A percentile compares a stretch with the other conserved stretches of the same genome.
Evolutionary conservation across 2,888 invertebrate genomes (phyloP).

Genomic region (Hypsopygia costalis): DNA sequence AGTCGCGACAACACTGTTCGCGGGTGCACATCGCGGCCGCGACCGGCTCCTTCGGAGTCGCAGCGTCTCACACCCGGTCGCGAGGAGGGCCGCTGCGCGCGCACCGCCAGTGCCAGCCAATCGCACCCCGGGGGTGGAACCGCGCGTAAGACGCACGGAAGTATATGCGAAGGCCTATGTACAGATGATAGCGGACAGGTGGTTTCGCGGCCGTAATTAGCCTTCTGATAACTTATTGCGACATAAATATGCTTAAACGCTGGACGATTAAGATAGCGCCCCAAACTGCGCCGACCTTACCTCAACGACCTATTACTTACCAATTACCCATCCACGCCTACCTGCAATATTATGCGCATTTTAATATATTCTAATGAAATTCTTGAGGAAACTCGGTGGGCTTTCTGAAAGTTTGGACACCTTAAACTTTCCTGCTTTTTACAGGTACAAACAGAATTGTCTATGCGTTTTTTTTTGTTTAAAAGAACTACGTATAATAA

Average conservation of each 20-base stretch:
- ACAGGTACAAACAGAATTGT: conserved; percentile 5
- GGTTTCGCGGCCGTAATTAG: conserved; percentile 78
- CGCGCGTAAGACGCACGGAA: conserved; percentile 77
- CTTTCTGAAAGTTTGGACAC: conserved; percentile 11
- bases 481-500: no score
- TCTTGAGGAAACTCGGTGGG: conserved; percentile 29
- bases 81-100: conserved; percentile 77
- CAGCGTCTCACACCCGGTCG: conserved; percentile 55
- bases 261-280: conserved; percentile 68
- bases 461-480: no score
- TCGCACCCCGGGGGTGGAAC: conserved; percentile 67
- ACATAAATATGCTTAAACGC: conserved; percentile 71
- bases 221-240: conserved; percentile 75
- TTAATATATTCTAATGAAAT: conserved; percentile 38
- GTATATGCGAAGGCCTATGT: conserved; percentile 81
- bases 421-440: conserved; percentile 9
- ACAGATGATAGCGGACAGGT: conserved; percentile 79
- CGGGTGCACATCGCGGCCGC: conserved; percentile 60
- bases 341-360: conserved; percentile 41
- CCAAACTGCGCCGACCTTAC: conserved; percentile 43
- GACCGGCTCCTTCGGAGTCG: conserved; percentile 65
- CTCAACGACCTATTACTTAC: conserved; percentile 38
- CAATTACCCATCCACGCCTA: conserved; percentile 33
- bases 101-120: conserved; percentile 61
- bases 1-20: conserved; percentile 65